phyloP scores from a whole-genome alignment of 1,140 invertebrate genomes.

The Platyscapa corneri region DNA sequence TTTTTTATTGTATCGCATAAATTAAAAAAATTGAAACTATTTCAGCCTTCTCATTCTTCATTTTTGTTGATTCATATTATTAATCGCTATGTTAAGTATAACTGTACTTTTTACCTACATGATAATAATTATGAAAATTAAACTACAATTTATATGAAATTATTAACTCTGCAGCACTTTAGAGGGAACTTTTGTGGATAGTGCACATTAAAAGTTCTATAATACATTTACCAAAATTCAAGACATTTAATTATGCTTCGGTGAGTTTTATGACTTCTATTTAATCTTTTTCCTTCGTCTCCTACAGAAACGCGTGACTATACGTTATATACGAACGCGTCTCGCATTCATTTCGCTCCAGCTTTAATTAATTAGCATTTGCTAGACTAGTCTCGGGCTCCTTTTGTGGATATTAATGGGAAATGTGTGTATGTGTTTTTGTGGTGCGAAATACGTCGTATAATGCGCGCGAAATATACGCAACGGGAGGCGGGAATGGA shows the following conservation, averaged over 20 bases:
- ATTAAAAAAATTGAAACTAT: too few relatives aligned
- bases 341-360: slow-evolving; percentile 24
- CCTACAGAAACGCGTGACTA: background rate
- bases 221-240: background rate
- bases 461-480: background rate
- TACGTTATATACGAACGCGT: slow-evolving; percentile 4
- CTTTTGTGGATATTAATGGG: slow-evolving; percentile 43
- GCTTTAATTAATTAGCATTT: slow-evolving; percentile 50
- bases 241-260: slow-evolving; percentile 1
- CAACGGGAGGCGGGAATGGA: slow-evolving; percentile 4
- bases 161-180: background rate
- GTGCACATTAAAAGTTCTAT: background rate
- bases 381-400: slow-evolving; percentile 25
- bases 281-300: slow-evolving; percentile 5
- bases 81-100: background rate
- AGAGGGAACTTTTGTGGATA: background rate
- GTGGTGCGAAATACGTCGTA: slow-evolving; percentile 16
- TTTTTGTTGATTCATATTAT: background rate
- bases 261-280: background rate
- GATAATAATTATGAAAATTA: background rate
- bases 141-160: background rate
- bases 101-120: background rate
- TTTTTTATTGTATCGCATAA: background rate
- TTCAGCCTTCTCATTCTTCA: too few relatives aligned
- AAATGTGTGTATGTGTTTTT: slow-evolving; percentile 16